Conservation (phyloP, 2,888 invertebrate genomes). For the Callinectes sapidus region DNA sequence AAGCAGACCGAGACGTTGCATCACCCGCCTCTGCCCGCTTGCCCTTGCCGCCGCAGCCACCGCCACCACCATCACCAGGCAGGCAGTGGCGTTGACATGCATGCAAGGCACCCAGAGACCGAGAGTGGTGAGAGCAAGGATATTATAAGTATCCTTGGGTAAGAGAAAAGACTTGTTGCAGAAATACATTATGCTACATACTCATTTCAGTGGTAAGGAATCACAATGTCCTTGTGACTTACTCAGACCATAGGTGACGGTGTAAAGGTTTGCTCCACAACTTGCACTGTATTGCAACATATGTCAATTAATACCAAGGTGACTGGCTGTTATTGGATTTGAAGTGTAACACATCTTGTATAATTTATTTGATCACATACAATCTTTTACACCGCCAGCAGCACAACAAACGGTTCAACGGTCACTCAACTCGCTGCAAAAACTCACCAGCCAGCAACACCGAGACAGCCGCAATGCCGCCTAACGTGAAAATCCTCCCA, state of each 20-base stretch:
- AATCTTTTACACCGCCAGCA: background rate
- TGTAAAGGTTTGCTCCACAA: background rate
- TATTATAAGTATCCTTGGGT: too few species aligned
- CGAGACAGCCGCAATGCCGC: background rate
- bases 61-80: background rate
- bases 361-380: background rate
- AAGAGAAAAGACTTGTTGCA: too few species aligned
- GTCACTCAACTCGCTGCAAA: background rate
- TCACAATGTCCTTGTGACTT: background rate
- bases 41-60: background rate
- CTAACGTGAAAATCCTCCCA: background rate
- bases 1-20: background rate
- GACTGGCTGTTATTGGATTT: background rate
- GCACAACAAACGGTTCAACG: background rate
- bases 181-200: too few species aligned
- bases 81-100: background rate
- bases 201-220: too few species aligned
- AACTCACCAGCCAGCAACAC: background rate
- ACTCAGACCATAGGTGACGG: background rate
- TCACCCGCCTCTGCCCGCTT: background rate
- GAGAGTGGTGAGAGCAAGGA: too few species aligned
- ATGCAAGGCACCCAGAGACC: background rate
- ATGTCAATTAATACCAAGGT: background rate
- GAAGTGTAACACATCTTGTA: background rate
- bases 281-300: background rate